Evolutionary conservation across 2,888 invertebrate species (phyloP).

Genomic region (Leptopilina syphax): DNA sequence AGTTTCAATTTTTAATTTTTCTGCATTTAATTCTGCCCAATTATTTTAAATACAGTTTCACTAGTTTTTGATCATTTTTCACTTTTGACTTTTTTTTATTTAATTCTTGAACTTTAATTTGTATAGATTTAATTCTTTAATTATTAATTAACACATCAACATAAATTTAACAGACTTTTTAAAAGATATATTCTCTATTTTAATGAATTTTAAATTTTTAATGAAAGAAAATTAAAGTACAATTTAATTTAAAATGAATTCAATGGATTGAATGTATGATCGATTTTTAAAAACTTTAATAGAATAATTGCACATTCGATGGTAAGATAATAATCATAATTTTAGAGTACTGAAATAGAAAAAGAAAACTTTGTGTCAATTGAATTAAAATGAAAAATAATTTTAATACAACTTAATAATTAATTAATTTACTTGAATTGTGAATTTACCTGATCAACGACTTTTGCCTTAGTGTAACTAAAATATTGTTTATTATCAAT

Average conservation of each 20-base stretch:
- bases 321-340: constrained; percentile 1
- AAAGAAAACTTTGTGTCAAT: constrained; percentile 13
- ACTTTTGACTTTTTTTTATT: no score
- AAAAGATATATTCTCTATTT: no score
- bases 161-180: no score
- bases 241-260: not conserved
- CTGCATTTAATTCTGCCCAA: no score
- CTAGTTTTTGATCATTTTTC: no score
- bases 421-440: constrained; percentile 2
- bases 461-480: constrained; percentile 15
- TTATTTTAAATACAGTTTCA: no score
- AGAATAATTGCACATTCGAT: not conserved
- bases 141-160: no score
- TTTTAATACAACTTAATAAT: not conserved
- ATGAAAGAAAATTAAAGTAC: no score
- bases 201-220: no score
- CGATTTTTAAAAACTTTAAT: not conserved
- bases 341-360: not conserved
- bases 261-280: not conserved
- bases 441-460: constrained; percentile 23
- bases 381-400: not conserved
- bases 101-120: no score
- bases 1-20: no score
- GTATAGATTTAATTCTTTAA: no score
- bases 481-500: constrained; percentile 8